Evolutionary conservation across 2,797 vertebrate species (phyloP), one percentile per base, ranked within the genome.

Genomic region (Gambusia yucatana): DNA sequence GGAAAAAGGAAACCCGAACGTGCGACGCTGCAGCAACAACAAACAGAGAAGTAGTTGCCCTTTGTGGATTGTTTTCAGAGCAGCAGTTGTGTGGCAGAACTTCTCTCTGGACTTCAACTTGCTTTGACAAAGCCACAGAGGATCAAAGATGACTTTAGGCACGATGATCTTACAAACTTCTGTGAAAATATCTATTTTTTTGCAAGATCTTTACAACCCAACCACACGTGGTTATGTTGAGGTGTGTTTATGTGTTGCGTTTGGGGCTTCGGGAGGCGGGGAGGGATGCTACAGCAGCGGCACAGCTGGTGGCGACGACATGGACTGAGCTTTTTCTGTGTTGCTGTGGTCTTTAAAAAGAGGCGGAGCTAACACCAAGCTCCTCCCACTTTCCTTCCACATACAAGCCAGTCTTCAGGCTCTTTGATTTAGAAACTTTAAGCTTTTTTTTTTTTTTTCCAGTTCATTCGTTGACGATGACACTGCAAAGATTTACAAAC

Each of bases 231-330:
- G 83, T 91, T 88, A 80, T 88, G 78, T 82, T 81, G 86, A 87
- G 90, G 90, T 82, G 82, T 82, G 86, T 84, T 82, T 86, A 86
- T 95, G 95, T 96, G 96, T 95, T 96, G 96, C 95, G 94, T 95
- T 96, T 95, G 96, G 96, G 90, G 86, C 86, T 90, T 87, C 39
- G 74, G 95, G 76, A 69, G 96, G 43, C 95, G 95, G 96, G 30
- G 39, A 95, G 96, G 96, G 95, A 96, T 96, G 94, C 97, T 97
- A 97, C 97, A 97, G 97, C 96, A 95, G 96, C 96, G 83, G 79
- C 95, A 95, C 89, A 95, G 95, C 96, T 93, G 96, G 78, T 96
- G 96, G 96, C 97, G 95, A 96, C 94, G 90, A 94, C 95, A 94
- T 96, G 96, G 96, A 97, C 96, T 96, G 95, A 95, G 96, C 20